Base-by-base conservation (phyloP, 1,140 invertebrate genomes). In the Diorhabda elongata region DNA sequence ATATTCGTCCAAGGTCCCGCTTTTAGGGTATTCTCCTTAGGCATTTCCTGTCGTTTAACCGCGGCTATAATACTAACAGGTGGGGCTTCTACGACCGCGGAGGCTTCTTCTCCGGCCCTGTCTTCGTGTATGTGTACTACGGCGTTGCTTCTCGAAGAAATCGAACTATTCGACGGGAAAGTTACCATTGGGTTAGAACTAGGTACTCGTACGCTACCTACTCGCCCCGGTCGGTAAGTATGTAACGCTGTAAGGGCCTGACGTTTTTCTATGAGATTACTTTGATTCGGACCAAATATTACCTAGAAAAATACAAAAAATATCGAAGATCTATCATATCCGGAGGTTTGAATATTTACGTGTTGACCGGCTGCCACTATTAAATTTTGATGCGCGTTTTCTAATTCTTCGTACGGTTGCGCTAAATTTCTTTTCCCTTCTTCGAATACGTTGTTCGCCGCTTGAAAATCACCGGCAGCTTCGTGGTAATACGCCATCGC, bases 401-500 rank as follows among this genome's bases (percentile, higher is more conserved):
- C 84, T 3, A 94, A 80, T 76, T 91, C 90, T 58, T 92, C 89
- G 58, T 85, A 81, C 0, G 92, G 92, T 75, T 92, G 87, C 7
- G 92, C 91, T 42, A 85, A 83, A 67, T 87, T 87, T 57, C 85
- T 81, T 45, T 91, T 81, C n/a, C 91, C 92, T 66, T 90, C 77
- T 74, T 88, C 84, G 75, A 90, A 92, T 5, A 94, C 85, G 73
- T 89, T 85, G 79, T 92, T 89, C 0, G 91, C 91, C 73, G 87
- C 86, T 79, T 89, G 89, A 74, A 87, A 90, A 81, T 93, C 90
- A 60, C 88, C 88, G 61, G 84, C 85, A 75, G 88, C 86, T 81
- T 93, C 91, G 73, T 91, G 87, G 79, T 92, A 91, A 76, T 92
- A 92, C 6, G 91, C 90, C 92, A 91, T 93, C 6, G 90, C 89